Evolutionary conservation across 1,140 invertebrate species (phyloP).

Genomic region (Tetraneura akinire): DNA sequence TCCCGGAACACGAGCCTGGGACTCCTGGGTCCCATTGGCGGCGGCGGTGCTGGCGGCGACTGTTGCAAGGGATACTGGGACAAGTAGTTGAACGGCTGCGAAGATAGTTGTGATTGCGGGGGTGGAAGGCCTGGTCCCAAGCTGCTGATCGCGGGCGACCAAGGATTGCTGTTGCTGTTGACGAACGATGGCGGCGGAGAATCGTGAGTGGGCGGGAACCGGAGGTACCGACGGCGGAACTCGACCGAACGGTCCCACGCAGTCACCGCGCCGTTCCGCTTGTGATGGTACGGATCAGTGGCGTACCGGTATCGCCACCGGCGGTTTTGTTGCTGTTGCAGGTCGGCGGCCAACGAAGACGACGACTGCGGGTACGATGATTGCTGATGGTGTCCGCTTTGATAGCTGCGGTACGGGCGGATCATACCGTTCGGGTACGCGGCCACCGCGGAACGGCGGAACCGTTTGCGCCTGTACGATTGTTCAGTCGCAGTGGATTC

Average conservation of each 20-base stretch:
- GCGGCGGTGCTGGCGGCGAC: slow-evolving; percentile 55
- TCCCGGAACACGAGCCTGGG: slow-evolving; percentile 63
- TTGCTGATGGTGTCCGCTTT: background rate
- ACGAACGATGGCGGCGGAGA: background rate
- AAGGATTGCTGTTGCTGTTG: slow-evolving; percentile 17
- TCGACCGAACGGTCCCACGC: slow-evolving; percentile 49
- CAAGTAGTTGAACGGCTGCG: slow-evolving; percentile 10
- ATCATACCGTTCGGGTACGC: slow-evolving; percentile 17
- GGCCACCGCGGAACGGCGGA: slow-evolving; percentile 2
- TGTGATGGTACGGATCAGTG: slow-evolving; percentile 9
- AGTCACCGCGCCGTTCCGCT: slow-evolving; percentile 23
- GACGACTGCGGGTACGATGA: background rate
- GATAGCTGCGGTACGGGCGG: slow-evolving; percentile 33
- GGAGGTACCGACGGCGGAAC: slow-evolving; percentile 45
- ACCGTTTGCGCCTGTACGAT: slow-evolving; percentile 2
- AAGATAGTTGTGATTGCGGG: background rate
- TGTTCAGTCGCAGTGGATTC: background rate
- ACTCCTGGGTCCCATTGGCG: slow-evolving; percentile 62
- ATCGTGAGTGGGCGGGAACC: slow-evolving; percentile 47
- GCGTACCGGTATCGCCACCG: slow-evolving; percentile 41
- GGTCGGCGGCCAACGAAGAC: slow-evolving; percentile 8
- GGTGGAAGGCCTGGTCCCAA: background rate
- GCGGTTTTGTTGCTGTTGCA: slow-evolving; percentile 8
- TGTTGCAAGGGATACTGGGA: slow-evolving; percentile 7
- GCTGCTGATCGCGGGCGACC: background rate